Evolutionary conservation across 2,113 vertebrate species (phyloP).

Genomic region (Lepus americanus): DNA sequence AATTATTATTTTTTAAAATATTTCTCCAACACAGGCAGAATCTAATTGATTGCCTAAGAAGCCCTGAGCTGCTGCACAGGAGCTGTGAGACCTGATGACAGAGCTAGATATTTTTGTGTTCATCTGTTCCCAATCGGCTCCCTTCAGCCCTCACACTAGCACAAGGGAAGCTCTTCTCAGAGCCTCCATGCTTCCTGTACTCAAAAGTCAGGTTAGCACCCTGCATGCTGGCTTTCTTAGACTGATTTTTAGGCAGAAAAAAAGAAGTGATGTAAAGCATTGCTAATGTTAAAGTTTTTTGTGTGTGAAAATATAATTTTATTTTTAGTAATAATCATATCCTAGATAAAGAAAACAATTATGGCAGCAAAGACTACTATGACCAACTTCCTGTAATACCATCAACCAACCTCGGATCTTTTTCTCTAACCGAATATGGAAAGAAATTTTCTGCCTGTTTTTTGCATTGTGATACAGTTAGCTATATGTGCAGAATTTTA

Average conservation of each 20-base stretch:
- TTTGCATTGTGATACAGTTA: not conserved
- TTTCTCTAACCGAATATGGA: not conserved
- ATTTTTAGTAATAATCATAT: not conserved
- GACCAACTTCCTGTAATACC: not conserved
- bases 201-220: not conserved
- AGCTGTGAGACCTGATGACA: not conserved
- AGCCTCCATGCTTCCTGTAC: not conserved
- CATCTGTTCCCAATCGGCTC: not conserved
- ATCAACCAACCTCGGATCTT: not conserved
- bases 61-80: not conserved
- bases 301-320: not conserved
- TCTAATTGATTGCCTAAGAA: not conserved
- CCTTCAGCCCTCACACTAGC: too few species aligned
- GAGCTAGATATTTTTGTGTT: not conserved
- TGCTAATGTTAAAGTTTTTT: not conserved
- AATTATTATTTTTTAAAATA: not conserved
- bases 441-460: not conserved
- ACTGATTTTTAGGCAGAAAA: not conserved
- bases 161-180: not conserved
- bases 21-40: not conserved
- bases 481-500: not conserved
- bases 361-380: not conserved
- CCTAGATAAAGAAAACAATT: not conserved
- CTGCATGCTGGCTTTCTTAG: not conserved
- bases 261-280: not conserved